phyloP scores from a whole-genome alignment of 2,113 vertebrate species.

The Phalacrocorax aristotelis region DNA sequence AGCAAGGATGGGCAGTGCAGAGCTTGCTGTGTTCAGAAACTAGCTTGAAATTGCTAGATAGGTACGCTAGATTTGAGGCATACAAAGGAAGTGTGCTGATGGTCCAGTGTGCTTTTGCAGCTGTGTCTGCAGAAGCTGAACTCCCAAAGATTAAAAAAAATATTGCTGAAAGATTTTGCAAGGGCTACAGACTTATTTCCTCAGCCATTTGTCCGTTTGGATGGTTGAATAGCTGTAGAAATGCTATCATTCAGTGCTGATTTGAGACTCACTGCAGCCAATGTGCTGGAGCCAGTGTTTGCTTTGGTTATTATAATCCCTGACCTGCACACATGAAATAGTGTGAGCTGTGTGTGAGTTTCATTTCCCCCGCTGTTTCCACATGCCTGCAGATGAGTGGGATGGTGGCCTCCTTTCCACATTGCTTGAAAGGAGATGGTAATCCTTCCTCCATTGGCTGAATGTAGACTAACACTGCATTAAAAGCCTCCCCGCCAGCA shows the following conservation, averaged over 20 bases:
- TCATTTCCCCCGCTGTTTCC: constrained; percentile 39
- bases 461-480: background rate
- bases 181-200: background rate
- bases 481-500: constrained; percentile 2
- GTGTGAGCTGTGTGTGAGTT: background rate
- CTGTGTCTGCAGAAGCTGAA: background rate
- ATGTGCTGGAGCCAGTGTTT: background rate
- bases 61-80: background rate
- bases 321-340: background rate
- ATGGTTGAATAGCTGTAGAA: background rate
- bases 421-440: constrained; percentile 3
- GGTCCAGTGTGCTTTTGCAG: background rate
- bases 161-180: background rate
- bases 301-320: background rate
- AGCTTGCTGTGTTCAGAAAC: background rate
- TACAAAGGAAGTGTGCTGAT: background rate
- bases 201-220: background rate
- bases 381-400: constrained; percentile 25
- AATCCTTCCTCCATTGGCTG: constrained; percentile 1
- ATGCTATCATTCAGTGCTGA: background rate
- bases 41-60: background rate
- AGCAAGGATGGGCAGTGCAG: background rate
- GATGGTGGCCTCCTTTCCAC: constrained; percentile 49
- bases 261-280: background rate
- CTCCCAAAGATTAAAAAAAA: background rate